phyloP scores from a whole-genome alignment of 2,888 invertebrate genomes.

The Elaeidobius kamerunicus region DNA sequence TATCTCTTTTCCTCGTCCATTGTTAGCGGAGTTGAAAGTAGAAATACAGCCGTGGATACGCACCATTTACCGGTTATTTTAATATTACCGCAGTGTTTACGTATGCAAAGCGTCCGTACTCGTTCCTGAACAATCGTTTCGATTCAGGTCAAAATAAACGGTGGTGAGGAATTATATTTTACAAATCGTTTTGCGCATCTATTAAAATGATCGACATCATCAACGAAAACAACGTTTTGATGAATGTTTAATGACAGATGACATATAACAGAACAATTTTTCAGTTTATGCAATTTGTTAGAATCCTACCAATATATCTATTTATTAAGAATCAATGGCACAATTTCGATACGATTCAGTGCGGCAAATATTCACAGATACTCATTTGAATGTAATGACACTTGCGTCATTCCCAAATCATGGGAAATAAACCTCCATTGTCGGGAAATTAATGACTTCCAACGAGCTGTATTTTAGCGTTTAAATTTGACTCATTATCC shows the following conservation, averaged over 20 bases:
- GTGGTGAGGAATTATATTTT: not conserved
- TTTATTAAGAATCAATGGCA: too few species aligned
- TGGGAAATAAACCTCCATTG: slow-evolving; percentile 17
- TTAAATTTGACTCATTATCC: slow-evolving; percentile 14
- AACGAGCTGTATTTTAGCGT: slow-evolving; percentile 5
- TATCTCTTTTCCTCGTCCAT: slow-evolving; percentile 1
- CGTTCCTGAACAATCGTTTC: slow-evolving; percentile 8
- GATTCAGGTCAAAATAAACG: slow-evolving; percentile 8
- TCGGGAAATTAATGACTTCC: slow-evolving; percentile 12
- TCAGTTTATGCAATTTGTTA: too few species aligned
- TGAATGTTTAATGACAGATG: too few species aligned
- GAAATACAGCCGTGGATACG: slow-evolving; percentile 11
- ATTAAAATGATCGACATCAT: too few species aligned
- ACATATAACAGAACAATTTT: too few species aligned
- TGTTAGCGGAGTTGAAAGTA: slow-evolving; percentile 6
- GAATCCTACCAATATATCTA: too few species aligned
- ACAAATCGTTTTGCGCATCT: too few species aligned
- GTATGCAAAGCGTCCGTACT: slow-evolving; percentile 5
- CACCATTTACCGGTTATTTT: slow-evolving; percentile 12
- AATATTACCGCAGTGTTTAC: slow-evolving; percentile 11
- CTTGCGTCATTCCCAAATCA: slow-evolving; percentile 12
- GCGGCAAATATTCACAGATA: not conserved
- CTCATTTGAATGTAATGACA: slow-evolving; percentile 10
- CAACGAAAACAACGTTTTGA: too few species aligned
- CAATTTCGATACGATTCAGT: too few species aligned